Evolutionary conservation across 2,888 invertebrate species (phyloP), one percentile per base, ranked within the genome.

Genomic region (Reticulitermes lucifugus): DNA sequence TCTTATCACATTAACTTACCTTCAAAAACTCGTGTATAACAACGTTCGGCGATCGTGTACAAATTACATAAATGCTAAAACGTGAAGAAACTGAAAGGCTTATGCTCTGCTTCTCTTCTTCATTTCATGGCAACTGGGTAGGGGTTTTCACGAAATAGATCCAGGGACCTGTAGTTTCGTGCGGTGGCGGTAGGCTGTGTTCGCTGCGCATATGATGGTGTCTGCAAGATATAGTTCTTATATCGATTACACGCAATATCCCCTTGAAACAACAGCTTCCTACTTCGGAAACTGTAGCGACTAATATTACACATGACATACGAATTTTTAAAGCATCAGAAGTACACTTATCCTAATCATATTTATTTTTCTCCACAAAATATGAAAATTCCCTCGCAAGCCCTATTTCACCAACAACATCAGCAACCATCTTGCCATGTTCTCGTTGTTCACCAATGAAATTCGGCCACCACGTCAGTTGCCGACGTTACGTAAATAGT

Each of bases 51-150:
- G 65, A 6, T 25, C 9, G 14, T 18, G n/a, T n/a, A 25, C 25
- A 10, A 25, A 65, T 65, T 65, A 10, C 5, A 65, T n/a, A n/a
- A 65, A 25, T 55, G 22, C 60, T 9, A 60, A 60, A 60, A 10
- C 0, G 25, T 65, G 65, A 14, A 25, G 65, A 65, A 65, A 65
- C 65, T 25, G n/a, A 25, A n/a, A 65, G 25, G 9, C 10, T n/a
- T 35, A 18, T 1, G 41, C 6, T 14, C 2, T 21, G 7, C 77
- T 43, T 51, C 46, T 77, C 77, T 77, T 46, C 77, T 46, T 46
- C 35, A 73, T 73, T 77, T 7, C 51, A 18, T 10, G 51, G 14
- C 51, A 88, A 92, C 92, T 81, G 60, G 12, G 25, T 25, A 59
- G 81, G 81, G 81, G 81, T 81, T 81, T n/a, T 86, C 83, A 83